phyloP scores from a whole-genome alignment of 1,140 invertebrate genomes.

The Drosophila equinoxialis region DNA sequence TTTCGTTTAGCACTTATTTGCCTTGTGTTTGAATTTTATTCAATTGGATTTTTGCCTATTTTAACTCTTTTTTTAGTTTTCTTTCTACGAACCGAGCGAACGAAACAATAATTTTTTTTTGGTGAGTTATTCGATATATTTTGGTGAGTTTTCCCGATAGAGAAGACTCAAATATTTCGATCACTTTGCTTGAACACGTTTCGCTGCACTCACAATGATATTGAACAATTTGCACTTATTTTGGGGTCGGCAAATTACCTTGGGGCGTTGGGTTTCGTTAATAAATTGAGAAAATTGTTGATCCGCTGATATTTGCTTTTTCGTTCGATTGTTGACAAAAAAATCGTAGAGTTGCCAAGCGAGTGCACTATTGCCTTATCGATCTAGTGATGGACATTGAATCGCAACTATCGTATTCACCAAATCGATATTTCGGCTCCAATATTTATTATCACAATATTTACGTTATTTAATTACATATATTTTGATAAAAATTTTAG shows the following conservation, averaged over 20 bases:
- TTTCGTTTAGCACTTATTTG: slow-evolving; percentile 42
- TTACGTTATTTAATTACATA: too few relatives aligned
- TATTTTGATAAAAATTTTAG: too few relatives aligned
- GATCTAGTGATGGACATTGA: neutral
- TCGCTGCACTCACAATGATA: neutral
- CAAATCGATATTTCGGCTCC: too few relatives aligned
- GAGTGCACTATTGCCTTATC: neutral
- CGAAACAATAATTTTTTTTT: slow-evolving; percentile 45
- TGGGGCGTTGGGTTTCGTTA: neutral
- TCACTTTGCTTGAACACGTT: slow-evolving; percentile 3
- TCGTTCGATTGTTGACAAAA: slow-evolving; percentile 11
- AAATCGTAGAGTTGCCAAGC: neutral
- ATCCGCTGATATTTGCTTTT: slow-evolving; percentile 10
- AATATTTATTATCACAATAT: too few relatives aligned
- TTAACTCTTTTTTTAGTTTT: neutral
- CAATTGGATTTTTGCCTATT: slow-evolving; percentile 3
- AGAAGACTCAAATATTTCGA: slow-evolving; percentile 2
- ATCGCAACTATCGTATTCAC: too few relatives aligned
- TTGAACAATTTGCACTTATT: neutral
- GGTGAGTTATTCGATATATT: slow-evolving; percentile 10
- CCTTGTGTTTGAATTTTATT: slow-evolving; percentile 45
- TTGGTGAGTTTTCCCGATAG: slow-evolving; percentile 4
- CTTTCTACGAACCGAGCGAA: slow-evolving; percentile 22
- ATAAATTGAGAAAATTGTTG: neutral
- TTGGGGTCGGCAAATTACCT: neutral